A percentile compares a stretch with the other conserved stretches of the same genome.
Evolutionary conservation across 2,113 vertebrate genomes (phyloP).

Genomic region (Sardina pilchardus): DNA sequence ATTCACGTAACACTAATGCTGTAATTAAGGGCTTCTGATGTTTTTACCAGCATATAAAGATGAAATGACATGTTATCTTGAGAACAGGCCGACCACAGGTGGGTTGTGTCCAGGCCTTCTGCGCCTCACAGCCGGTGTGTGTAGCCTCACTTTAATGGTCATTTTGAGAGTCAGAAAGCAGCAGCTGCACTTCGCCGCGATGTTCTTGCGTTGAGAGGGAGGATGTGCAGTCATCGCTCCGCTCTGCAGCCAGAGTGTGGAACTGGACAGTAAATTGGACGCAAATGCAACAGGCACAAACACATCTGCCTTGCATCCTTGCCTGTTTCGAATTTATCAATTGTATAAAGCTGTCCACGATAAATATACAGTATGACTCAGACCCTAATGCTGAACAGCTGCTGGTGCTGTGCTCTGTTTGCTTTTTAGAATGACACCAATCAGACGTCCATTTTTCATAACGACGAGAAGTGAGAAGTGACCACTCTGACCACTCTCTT

Average conservation of each 20-base stretch:
- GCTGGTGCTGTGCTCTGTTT: neutral
- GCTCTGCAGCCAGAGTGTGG: neutral
- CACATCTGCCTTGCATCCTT: slow-evolving; percentile 33
- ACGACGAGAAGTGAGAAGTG: neutral
- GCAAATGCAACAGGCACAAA: slow-evolving; percentile 1
- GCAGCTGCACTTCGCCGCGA: neutral
- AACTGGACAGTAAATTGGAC: neutral
- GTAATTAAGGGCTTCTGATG: neutral
- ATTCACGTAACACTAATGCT: neutral
- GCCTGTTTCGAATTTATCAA: slow-evolving; percentile 21
- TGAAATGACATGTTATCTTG: neutral
- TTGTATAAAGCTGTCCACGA: slow-evolving; percentile 9
- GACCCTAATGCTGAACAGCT: slow-evolving; percentile 32
- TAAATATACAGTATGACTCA: slow-evolving; percentile 43
- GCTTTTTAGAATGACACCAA: neutral
- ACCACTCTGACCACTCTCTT: neutral
- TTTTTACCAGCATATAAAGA: neutral
- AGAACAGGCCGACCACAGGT: neutral
- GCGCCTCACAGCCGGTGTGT: neutral
- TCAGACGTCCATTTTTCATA: neutral
- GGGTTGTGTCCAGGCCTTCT: neutral
- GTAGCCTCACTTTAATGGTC: neutral
- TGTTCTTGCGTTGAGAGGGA: neutral
- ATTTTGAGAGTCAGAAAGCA: neutral
- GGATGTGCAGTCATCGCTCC: neutral